Base-by-base conservation (phyloP, 2,888 invertebrate genomes). In the Lasioglossum marginatum region DNA sequence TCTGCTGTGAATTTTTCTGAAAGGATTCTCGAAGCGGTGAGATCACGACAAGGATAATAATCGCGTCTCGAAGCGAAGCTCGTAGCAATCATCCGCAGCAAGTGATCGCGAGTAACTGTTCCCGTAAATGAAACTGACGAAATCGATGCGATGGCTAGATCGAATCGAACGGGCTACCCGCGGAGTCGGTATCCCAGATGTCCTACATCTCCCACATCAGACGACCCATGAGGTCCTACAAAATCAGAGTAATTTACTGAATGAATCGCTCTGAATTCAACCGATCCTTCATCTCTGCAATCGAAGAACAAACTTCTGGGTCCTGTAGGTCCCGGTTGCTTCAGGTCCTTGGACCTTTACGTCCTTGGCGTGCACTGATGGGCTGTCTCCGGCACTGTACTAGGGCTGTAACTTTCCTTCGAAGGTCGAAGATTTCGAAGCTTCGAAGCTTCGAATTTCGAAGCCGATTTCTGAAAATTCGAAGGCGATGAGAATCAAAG, bases 71-170 rank as follows among this genome's bases (percentile, higher is more conserved):
- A 23, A 40, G 52, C 77, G 57, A 57, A 40, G n/a, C 43, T 27
- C 31, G 40, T 37, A 60, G 45, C 83, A 70, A 87, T 87, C 79
- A 72, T 81, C 71, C 52, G 19, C 85, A 76, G 85, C 78, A 88
- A 80, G 85, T 48, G 72, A 85, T 82, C 79, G 68, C 60, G 12
- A 66, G 52, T 80, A 77, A 79, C 79, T 80, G 86, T 82, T 80
- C 23, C 40, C 60, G 77, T 63, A 74, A 82, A 79, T 80, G 84
- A 81, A 77, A 27, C 72, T n/a, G 43, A 57, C 31, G 52, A 75
- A 43, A 45, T 48, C 40, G 31, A 40, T 27, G 5, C 68, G 78
- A 43, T 57, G n/a, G 27, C 66, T 68, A 48, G 37, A 31, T 66
- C 10, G 73, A 82, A 66, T 77, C 66, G 37, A 4, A 4, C 2